Conservation (phyloP, 1,140 invertebrate species). For the Colletes gigas region DNA sequence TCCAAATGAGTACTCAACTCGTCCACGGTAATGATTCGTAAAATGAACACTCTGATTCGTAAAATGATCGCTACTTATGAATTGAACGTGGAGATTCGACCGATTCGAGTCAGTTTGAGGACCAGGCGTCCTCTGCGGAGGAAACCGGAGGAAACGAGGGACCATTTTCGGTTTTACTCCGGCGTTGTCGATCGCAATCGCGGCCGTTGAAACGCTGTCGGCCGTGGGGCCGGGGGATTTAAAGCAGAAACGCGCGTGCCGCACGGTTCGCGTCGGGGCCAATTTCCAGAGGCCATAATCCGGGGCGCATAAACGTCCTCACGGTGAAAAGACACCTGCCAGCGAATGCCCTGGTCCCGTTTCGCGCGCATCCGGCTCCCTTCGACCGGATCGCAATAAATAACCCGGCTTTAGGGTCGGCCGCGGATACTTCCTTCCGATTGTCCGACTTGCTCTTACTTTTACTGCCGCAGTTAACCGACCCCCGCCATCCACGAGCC, state of each 20-base stretch:
- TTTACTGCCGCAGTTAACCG: constrained; percentile 57
- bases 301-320: constrained; percentile 38
- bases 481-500: not conserved
- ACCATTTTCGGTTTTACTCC: constrained; percentile 11
- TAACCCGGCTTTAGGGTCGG: constrained; percentile 50
- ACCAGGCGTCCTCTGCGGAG: too few species aligned
- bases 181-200: not conserved
- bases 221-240: not conserved
- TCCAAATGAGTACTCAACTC: too few species aligned
- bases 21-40: too few species aligned
- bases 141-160: not conserved
- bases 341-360: constrained; percentile 1
- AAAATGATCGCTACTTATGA: too few species aligned
- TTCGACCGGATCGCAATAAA: constrained; percentile 41
- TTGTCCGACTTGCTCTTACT: constrained; percentile 47
- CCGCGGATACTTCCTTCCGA: constrained; percentile 47
- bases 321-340: constrained; percentile 31
- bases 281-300: constrained; percentile 58
- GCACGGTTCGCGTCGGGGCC: not conserved
- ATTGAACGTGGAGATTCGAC: too few species aligned
- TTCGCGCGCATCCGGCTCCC: not conserved
- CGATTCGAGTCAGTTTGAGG: too few species aligned
- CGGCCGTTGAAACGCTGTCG: not conserved
- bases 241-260: constrained; percentile 36
- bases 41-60: too few species aligned